phyloP scores from a whole-genome alignment of 2,888 invertebrate genomes.

The Eledone cirrhosa region DNA sequence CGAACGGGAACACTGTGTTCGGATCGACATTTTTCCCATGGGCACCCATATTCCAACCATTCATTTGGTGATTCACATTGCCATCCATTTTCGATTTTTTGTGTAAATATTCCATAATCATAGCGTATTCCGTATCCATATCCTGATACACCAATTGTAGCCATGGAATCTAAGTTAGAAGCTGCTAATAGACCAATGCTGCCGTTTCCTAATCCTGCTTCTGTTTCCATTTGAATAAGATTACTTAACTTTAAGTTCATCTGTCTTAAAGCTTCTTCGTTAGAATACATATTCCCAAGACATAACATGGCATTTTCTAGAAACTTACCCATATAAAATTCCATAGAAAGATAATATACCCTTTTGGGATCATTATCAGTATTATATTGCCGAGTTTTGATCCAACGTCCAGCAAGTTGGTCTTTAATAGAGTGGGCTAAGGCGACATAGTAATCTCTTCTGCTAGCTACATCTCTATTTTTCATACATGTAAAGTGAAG shows the following conservation, averaged over 20 bases:
- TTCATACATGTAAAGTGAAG: conserved; percentile 97
- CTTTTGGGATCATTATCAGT: conserved; percentile 92
- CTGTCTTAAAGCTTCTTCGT: not conserved
- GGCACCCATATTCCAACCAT: not conserved
- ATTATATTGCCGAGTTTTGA: conserved; percentile 96
- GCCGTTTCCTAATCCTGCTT: conserved; percentile 23
- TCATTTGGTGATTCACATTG: conserved; percentile 15
- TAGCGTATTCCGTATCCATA: conserved; percentile 26
- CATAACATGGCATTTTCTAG: conserved; percentile 15
- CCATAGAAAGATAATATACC: conserved; percentile 27
- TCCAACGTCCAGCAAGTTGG: conserved; percentile 97
- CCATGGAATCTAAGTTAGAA: conserved; percentile 26
- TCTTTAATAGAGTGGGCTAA: conserved; percentile 96
- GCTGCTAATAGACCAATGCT: conserved; percentile 16
- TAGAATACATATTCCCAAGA: not conserved
- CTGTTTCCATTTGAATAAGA: not conserved
- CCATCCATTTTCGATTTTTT: conserved; percentile 19
- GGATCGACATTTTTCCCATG: conserved; percentile 3
- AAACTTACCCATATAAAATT: conserved; percentile 17
- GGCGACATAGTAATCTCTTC: conserved; percentile 95
- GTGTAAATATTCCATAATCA: conserved; percentile 24
- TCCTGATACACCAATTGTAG: conserved; percentile 16
- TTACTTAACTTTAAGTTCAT: not conserved
- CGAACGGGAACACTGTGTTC: not conserved
- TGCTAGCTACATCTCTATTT: conserved; percentile 96